Evolutionary conservation across 2,888 invertebrate species (phyloP), one percentile per base, ranked within the genome.

Genomic region (Beris chalybata): DNA sequence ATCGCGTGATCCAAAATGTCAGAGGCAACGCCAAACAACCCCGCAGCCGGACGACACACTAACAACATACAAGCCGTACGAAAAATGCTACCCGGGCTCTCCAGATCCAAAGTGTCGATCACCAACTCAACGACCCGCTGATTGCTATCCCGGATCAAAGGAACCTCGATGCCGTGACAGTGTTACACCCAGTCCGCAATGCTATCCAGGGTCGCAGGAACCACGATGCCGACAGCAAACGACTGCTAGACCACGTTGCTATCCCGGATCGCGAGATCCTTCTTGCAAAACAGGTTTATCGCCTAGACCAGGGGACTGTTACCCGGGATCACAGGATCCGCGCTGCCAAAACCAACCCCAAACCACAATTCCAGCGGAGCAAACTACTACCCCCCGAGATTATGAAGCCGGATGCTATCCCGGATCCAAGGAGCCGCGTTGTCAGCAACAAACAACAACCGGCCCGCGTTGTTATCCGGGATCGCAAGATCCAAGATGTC

Each of bases 341-440:
- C 31, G 72, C 9, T 73, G 74, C 57, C 72, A 52, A 15, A 43
- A 48, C 70, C 69, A 74, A 73, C 38, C n/a, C 74, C 74, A 22
- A 73, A 67, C 38, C 1, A 7, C 5, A 7, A 5, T 38, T 7
- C 38, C 38, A 38, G 1, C 38, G 7, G 78, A 79, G 71, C 75
- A 72, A 70, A 75, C 74, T 7, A 38, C 64, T 75, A 79, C 59
- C 77, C 77, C 5, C 59, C 69, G 64, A 13, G 22, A 5, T 29
- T 29, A 5, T 52, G 71, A 45, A 38, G 74, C 75, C 30, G 70
- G 69, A 13, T 77, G 81, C 58, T 79, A 72, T 65, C 79, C 81
- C 2, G 81, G 81, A 3, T 73, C 75, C 3, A 71, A 44, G 1
- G 80, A 82, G 61, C 77, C 79, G 5, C 70, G 77, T 13, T 81